Base-by-base conservation (phyloP, 1,140 invertebrate species). In the Drosophila melanica region DNA sequence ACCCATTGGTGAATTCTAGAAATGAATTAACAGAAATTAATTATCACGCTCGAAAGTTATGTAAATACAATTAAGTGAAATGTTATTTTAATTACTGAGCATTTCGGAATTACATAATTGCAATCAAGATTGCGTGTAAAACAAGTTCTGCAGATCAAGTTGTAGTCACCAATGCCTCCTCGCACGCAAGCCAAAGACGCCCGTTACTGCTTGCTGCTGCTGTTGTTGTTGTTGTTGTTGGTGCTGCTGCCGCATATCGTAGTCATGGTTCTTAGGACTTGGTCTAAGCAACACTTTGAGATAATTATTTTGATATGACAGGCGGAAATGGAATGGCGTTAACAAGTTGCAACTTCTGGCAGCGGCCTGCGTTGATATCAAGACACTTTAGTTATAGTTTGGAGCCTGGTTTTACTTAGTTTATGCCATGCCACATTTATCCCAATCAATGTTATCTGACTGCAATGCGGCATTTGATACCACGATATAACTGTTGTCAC, bases 231-330 rank as follows among this genome's bases (percentile, higher is more conserved):
- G 18, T 30, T 57, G 3, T 37, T 67, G 20, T 35, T 55, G 42
- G 18, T 68, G 57, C 39, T 62, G 59, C 44, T 77, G 42, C 42
- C 48, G 63, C 67, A 48, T 68, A 69, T 67, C 77, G 42, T 48
- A 39, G 54, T 58, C 72, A 68, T 47, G 60, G 47, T 63, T 69
- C 16, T 59, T 66, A 77, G 74, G 48, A 85, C 67, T 75, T 70
- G 70, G 71, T 74, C 80, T 71, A 58, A 65, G 70, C 69, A 67
- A 75, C 73, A 74, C 73, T 84, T 77, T 84, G 64, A 89, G 84
- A 90, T 89, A 89, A 89, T 89, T 84, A 89, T 80, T 84, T 90
- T 80, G 84, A 89, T 89, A 90, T 78, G 84, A 90, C 84, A 89
- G 71, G 70, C 84, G 84, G 84, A 89, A 89, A 84, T 77, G 79